Percentiles rank a stretch among this genome's conserved stretches.
These are phyloP conservation scores for Arizona elegans DNA, from an alignment of 2,113 vertebrate genomes.

Conservation along the genomic window DNA sequence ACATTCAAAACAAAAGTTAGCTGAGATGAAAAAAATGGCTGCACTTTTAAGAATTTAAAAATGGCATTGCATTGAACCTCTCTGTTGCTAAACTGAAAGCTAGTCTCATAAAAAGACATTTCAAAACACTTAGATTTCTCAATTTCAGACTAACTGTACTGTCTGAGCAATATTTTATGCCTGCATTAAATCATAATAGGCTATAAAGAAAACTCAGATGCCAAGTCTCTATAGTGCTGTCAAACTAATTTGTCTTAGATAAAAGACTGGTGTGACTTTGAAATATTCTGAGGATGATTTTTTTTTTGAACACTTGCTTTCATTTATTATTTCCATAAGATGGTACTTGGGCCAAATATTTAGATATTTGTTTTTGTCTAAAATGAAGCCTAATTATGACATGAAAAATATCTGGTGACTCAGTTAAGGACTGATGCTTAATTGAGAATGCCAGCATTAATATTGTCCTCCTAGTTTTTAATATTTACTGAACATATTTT, in stretches of 20 bases:
- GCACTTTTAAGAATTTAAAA: constrained; percentile 56
- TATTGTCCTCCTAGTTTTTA: neutral
- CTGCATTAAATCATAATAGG: constrained; percentile 65
- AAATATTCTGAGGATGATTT: constrained; percentile 55
- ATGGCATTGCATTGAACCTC: constrained; percentile 61
- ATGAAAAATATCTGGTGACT: neutral
- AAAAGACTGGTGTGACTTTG: constrained; percentile 64
- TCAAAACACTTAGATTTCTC: constrained; percentile 68
- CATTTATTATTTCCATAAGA: constrained; percentile 7
- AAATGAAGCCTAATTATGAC: constrained; percentile 2
- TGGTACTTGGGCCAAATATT: constrained; percentile 18
- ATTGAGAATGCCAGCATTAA: neutral
- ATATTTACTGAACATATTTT: neutral
- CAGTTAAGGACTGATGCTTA: neutral
- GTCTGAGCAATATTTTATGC: constrained; percentile 70
- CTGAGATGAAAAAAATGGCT: constrained; percentile 34
- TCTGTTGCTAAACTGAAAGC: constrained; percentile 62
- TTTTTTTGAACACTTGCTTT: constrained; percentile 55
- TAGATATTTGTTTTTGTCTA: constrained; percentile 41
- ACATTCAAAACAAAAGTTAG: constrained; percentile 47
- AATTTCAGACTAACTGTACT: constrained; percentile 64
- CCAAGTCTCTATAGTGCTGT: constrained; percentile 67
- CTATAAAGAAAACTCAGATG: constrained; percentile 65
- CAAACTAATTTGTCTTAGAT: constrained; percentile 69
- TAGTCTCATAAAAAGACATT: constrained; percentile 66